A percentile compares a stretch with the other conserved stretches of the same genome.
Conservation (phyloP, 2,797 vertebrate genomes). For the Chloroceryle amazona region DNA sequence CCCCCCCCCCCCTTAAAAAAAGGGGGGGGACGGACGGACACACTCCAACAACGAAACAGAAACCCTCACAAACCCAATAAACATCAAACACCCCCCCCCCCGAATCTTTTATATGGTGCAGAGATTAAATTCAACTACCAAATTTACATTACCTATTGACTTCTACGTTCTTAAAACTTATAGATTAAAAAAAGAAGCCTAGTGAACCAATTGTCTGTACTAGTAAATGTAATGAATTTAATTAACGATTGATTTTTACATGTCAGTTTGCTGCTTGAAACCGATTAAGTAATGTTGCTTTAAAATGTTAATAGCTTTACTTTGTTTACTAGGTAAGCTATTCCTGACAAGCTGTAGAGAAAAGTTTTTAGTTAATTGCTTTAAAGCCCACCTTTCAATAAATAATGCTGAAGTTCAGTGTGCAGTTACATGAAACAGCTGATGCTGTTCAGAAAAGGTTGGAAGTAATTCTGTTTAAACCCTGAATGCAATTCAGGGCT, state of each 20-base stretch:
- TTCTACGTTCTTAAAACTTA: neutral
- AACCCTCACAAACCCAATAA: neutral
- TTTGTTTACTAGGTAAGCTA: neutral
- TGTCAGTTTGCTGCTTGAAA: neutral
- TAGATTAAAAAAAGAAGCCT: neutral
- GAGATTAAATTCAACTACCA: slow-evolving; percentile 57
- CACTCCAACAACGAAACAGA: no score
- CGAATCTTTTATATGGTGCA: slow-evolving; percentile 28
- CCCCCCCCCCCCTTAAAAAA: neutral
- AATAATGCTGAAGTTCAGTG: neutral
- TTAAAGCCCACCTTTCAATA: neutral
- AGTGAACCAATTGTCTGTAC: neutral
- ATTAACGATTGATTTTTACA: neutral
- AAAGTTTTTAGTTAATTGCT: neutral
- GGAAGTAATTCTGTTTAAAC: neutral
- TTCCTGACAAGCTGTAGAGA: neutral
- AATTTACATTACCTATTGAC: neutral
- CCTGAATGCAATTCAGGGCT: neutral
- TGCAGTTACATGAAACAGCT: neutral
- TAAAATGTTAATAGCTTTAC: slow-evolving; percentile 29
- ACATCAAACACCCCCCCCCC: neutral
- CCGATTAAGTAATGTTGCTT: slow-evolving; percentile 18
- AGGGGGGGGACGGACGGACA: no score
- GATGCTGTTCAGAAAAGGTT: neutral
- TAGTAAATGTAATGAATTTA: neutral